Evolutionary conservation across 2,113 vertebrate species (phyloP).

Genomic region (Tachysurus vachellii): DNA sequence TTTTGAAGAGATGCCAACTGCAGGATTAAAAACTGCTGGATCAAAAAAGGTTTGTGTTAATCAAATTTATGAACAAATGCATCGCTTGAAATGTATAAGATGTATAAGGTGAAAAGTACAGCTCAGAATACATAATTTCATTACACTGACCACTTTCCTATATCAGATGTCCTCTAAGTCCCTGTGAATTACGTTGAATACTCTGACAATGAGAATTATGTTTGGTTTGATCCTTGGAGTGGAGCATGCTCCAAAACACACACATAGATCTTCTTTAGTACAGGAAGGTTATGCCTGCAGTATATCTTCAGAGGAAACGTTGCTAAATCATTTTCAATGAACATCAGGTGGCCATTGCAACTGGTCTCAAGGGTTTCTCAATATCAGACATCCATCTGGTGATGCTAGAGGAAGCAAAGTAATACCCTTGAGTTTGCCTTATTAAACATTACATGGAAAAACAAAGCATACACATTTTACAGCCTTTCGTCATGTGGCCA

Average conservation of each 20-base stretch:
- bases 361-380: constrained; percentile 23
- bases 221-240: constrained; percentile 32
- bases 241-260: constrained; percentile 27
- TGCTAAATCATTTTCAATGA: constrained; percentile 40
- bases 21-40: not conserved
- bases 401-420: not conserved
- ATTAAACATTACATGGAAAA: constrained; percentile 12
- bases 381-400: constrained; percentile 27
- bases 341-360: constrained; percentile 19
- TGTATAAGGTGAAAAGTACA: not conserved
- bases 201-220: constrained; percentile 9
- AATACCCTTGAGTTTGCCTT: constrained; percentile 24
- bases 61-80: not conserved
- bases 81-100: not conserved
- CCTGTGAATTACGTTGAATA: constrained; percentile 26
- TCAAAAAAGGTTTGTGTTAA: not conserved
- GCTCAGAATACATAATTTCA: not conserved
- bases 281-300: constrained; percentile 21
- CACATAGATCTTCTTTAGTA: constrained; percentile 47
- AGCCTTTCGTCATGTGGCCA: not conserved
- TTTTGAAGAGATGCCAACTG: not conserved
- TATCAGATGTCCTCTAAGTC: constrained; percentile 16
- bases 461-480: not conserved
- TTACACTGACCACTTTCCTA: constrained; percentile 6
- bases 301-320: constrained; percentile 16